Evolutionary conservation across 2,113 vertebrate species (phyloP).

Genomic region (Mesembrinibis cayennensis): DNA sequence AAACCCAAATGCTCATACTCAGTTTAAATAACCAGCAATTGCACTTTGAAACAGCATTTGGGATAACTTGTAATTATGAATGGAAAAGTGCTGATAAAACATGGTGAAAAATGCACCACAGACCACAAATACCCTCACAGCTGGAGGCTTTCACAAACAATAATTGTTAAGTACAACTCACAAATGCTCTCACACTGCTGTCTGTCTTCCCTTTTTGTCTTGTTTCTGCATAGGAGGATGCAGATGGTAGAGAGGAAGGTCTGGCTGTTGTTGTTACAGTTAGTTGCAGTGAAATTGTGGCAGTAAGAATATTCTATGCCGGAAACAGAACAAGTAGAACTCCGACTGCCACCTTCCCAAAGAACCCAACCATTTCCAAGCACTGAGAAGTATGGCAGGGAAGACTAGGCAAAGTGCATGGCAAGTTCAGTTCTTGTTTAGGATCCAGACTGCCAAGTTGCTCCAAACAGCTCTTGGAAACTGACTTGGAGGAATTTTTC

Average conservation of each 20-base stretch:
- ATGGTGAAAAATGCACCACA: background rate
- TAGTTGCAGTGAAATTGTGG: background rate
- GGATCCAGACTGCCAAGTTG: background rate
- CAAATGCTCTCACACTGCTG: background rate
- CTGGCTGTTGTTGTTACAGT: background rate
- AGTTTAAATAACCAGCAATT: background rate
- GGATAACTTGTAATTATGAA: background rate
- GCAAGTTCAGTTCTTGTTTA: background rate
- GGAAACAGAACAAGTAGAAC: background rate
- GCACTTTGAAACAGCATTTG: background rate
- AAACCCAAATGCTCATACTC: background rate
- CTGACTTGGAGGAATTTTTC: background rate
- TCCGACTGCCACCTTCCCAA: background rate
- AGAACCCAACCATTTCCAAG: background rate
- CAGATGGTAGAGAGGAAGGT: background rate
- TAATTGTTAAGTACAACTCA: background rate
- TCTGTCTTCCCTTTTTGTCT: background rate
- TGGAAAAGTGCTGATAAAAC: background rate
- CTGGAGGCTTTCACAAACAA: background rate
- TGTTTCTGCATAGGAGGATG: background rate
- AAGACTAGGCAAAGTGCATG: accelerated
- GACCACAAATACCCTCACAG: background rate
- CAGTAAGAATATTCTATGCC: background rate
- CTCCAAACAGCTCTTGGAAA: background rate
- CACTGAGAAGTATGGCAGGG: accelerated